A percentile compares a stretch with the other conserved stretches of the same genome.
Conservation (phyloP, 37 sponge, comb jelly and placozoan genomes). For the Spongilla lacustris region DNA sequence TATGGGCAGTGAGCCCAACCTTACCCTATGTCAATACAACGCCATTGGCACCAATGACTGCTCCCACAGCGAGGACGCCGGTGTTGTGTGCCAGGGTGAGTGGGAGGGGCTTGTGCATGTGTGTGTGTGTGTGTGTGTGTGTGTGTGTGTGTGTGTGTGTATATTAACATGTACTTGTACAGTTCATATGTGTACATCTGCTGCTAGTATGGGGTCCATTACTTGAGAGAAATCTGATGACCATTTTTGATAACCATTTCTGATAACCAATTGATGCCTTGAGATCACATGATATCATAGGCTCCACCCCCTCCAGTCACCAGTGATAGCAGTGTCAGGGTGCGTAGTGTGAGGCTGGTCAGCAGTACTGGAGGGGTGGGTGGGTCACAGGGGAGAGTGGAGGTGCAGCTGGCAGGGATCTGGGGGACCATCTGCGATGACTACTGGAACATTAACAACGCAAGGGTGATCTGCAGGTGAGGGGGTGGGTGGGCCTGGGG, state of each 20-base stretch:
- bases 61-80: slow-evolving; percentile 71
- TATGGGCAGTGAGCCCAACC: slow-evolving; percentile 49
- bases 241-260: no score
- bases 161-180: no score
- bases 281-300: no score
- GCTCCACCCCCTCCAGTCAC: neutral
- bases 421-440: slow-evolving; percentile 82
- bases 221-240: no score
- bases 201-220: no score
- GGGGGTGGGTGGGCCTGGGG: neutral
- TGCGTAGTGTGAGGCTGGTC: neutral
- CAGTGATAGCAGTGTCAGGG: neutral
- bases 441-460: slow-evolving; percentile 56
- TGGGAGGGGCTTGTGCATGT: neutral
- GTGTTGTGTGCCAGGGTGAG: slow-evolving; percentile 71
- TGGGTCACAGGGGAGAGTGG: slow-evolving; percentile 40
- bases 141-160: no score
- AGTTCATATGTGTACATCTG: no score
- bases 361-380: neutral
- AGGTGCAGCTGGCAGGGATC: slow-evolving; percentile 42
- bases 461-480: slow-evolving; percentile 59
- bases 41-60: slow-evolving; percentile 53
- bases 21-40: slow-evolving; percentile 54
- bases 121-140: no score
- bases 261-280: no score